Evolutionary conservation across 2,113 vertebrate species (phyloP).

Genomic region (Saccopteryx bilineata): DNA sequence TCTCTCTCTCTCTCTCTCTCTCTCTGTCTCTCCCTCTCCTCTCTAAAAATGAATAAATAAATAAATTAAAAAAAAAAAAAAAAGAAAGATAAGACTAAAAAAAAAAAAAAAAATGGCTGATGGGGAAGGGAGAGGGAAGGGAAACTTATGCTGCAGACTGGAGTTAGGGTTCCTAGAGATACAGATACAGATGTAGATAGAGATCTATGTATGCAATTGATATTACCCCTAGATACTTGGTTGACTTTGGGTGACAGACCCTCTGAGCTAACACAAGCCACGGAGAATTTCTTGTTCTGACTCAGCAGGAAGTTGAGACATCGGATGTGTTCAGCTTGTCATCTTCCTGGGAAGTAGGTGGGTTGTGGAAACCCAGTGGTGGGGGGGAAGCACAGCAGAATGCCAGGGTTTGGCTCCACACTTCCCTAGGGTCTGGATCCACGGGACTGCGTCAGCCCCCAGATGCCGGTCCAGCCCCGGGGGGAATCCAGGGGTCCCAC

Average conservation of each 20-base stretch:
- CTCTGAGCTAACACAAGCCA: neutral
- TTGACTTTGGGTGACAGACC: neutral
- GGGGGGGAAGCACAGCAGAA: rapidly evolving
- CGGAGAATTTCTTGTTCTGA: neutral
- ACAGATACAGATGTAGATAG: neutral
- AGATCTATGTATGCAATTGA: neutral
- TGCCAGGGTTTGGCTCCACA: no score
- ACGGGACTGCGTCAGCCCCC: neutral
- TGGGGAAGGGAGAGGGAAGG: neutral
- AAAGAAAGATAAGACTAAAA: no score
- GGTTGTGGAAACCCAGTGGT: neutral
- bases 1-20: no score
- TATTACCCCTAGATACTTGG: neutral
- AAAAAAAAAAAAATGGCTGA: neutral
- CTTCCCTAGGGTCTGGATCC: neutral
- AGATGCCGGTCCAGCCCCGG: no score
- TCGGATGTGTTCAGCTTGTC: neutral
- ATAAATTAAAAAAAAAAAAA: no score
- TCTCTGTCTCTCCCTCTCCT: no score
- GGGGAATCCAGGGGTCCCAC: no score
- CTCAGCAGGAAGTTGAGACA: constrained; percentile 50
- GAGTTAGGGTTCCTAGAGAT: neutral
- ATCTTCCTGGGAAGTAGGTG: neutral
- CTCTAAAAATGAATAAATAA: no score
- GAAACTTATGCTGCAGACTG: neutral